A percentile compares a stretch with the other conserved stretches of the same genome.
Conservation (phyloP, 1,140 invertebrate genomes). For the Drosophila kanapiae region DNA sequence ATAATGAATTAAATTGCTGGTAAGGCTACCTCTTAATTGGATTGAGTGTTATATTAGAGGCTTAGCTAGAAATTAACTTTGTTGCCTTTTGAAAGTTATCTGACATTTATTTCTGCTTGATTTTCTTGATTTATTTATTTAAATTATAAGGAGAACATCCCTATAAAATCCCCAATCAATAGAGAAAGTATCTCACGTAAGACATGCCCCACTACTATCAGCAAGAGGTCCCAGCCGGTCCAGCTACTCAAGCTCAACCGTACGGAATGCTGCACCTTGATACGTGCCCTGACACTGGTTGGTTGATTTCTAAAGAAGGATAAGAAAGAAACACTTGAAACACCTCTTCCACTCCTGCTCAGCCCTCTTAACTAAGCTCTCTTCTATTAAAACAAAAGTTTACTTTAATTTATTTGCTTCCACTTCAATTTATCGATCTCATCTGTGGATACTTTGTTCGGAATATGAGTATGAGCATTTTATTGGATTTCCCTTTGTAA, state of each 20-base stretch:
- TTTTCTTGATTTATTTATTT: not conserved
- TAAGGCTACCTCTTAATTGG: not conserved
- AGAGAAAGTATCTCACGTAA: not conserved
- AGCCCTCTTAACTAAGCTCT: not conserved
- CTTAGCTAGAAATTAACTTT: not conserved
- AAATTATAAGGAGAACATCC: not conserved
- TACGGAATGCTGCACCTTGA: not conserved
- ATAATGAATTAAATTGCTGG: conserved; percentile 3
- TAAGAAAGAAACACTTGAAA: not conserved
- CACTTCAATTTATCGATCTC: not conserved
- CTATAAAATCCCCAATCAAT: not conserved
- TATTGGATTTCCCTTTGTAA: conserved; percentile 26
- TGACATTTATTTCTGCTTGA: not conserved
- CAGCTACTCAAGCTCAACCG: not conserved
- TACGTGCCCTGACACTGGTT: not conserved
- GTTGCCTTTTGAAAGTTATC: not conserved
- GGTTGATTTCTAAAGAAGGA: not conserved
- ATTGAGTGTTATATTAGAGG: not conserved
- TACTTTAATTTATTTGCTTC: not conserved
- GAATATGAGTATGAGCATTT: conserved; percentile 16
- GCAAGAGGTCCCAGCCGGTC: no score
- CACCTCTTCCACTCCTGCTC: no score
- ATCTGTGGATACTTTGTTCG: not conserved
- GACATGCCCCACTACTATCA: not conserved
- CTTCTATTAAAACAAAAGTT: no score